A percentile compares a stretch with the other conserved stretches of the same genome.
These are phyloP conservation scores for Sebastes glaucus DNA, from an alignment of 2,797 vertebrate species.

Conservation along the genomic window DNA sequence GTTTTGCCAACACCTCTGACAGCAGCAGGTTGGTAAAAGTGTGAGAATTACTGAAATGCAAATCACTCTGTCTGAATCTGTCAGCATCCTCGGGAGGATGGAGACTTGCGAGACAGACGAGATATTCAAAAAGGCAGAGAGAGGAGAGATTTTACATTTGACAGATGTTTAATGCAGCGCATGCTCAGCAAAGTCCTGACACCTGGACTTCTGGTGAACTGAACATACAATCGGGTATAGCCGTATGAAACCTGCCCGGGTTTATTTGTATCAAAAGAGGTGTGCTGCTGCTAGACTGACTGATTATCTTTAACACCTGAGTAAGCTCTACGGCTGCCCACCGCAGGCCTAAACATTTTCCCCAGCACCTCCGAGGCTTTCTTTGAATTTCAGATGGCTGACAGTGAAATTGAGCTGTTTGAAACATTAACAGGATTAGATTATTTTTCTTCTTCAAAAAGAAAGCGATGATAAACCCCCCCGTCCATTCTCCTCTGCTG, in stretches of 20 bases:
- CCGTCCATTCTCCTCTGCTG: constrained; percentile 19
- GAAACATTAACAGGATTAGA: constrained; percentile 55
- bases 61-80: constrained; percentile 31
- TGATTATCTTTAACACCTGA: constrained; percentile 47
- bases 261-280: constrained; percentile 42
- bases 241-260: constrained; percentile 15
- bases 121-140: constrained; percentile 31
- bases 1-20: constrained; percentile 30
- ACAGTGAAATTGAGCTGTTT: constrained; percentile 61
- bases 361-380: not conserved
- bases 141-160: constrained; percentile 4
- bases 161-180: constrained; percentile 28
- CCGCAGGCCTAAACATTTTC: constrained; percentile 40
- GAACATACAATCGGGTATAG: not conserved
- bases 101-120: constrained; percentile 22
- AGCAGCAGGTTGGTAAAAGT: constrained; percentile 46
- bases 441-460: constrained; percentile 11
- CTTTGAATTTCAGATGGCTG: constrained; percentile 38
- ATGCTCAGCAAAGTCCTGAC: constrained; percentile 39
- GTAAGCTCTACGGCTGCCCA: constrained; percentile 11
- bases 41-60: constrained; percentile 38
- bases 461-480: constrained; percentile 5
- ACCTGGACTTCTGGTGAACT: not conserved
- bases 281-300: constrained; percentile 20
- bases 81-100: constrained; percentile 15